Percentiles rank a stretch among this genome's conserved stretches.
phyloP scores from a whole-genome alignment of 2,113 vertebrate genomes.

The Aegithalos caudatus region DNA sequence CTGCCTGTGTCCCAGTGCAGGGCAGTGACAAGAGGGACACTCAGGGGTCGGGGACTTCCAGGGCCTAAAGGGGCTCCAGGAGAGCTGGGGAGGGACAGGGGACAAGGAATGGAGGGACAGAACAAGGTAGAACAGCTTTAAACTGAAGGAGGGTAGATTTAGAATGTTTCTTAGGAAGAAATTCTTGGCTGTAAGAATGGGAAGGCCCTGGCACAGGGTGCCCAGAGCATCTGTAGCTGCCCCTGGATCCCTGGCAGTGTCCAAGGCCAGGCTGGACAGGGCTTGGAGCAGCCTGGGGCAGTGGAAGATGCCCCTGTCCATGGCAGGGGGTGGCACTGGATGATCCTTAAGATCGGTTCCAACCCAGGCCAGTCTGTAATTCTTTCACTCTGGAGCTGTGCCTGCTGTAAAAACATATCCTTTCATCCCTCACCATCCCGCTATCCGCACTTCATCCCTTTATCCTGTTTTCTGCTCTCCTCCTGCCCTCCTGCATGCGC shows the following conservation, averaged over 20 bases:
- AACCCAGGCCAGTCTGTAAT: not conserved
- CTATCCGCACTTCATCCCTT: not conserved
- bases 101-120: too few species aligned
- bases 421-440: not conserved
- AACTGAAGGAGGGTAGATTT: too few species aligned
- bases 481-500: not conserved
- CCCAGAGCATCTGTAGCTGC: not conserved
- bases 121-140: not conserved
- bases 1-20: not conserved
- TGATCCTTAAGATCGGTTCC: accelerated
- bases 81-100: not conserved
- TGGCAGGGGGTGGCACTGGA: not conserved
- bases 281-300: not conserved
- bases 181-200: not conserved
- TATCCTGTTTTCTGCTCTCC: not conserved
- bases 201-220: not conserved
- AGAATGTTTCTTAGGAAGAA: not conserved
- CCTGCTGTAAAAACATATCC: not conserved
- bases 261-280: not conserved
- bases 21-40: accelerated
- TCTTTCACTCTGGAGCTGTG: not conserved
- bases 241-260: not conserved
- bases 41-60: not conserved
- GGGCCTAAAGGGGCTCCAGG: not conserved
- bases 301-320: not conserved